These are phyloP conservation scores for Terebella lapidaria DNA, from an alignment of 2,888 invertebrate species.

Conservation along the genomic window DNA sequence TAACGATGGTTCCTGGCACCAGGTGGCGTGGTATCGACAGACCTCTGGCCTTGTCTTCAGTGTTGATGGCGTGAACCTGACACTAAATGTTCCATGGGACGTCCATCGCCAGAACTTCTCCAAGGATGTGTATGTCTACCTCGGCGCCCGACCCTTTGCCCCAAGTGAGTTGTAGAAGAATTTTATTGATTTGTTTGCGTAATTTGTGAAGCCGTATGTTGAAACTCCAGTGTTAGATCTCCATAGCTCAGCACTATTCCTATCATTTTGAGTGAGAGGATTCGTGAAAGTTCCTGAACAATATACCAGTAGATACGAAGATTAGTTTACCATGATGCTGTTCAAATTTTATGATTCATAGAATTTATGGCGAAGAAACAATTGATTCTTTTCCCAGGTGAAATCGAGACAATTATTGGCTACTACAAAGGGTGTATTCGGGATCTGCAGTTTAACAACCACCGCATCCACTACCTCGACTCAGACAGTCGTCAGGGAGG, in stretches of 20 bases:
- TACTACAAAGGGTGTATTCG: slow-evolving; percentile 41
- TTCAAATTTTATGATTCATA: no score
- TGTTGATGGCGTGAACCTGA: slow-evolving; percentile 19
- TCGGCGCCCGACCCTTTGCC: slow-evolving; percentile 36
- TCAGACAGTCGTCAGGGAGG: slow-evolving; percentile 9
- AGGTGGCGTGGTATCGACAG: slow-evolving; percentile 18
- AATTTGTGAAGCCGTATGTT: no score
- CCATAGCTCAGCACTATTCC: no score
- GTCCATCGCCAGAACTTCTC: slow-evolving; percentile 17
- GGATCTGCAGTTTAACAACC: slow-evolving; percentile 32
- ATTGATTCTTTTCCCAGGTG: no score
- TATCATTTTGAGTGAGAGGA: no score
- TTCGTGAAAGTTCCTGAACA: no score
- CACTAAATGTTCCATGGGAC: slow-evolving; percentile 24
- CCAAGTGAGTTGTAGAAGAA: no score
- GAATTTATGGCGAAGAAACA: no score
- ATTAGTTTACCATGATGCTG: no score
- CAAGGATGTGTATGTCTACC: slow-evolving; percentile 25
- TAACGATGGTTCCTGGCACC: slow-evolving; percentile 40
- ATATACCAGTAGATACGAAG: no score
- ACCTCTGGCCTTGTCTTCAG: not conserved
- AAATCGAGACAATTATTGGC: slow-evolving; percentile 24
- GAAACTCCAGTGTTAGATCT: no score
- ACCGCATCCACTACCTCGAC: slow-evolving; percentile 18
- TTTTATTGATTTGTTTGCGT: no score